A percentile compares a stretch with the other conserved stretches of the same genome.
Conservation (phyloP, 2,888 invertebrate species). For the Conops quadrifasciatus region DNA sequence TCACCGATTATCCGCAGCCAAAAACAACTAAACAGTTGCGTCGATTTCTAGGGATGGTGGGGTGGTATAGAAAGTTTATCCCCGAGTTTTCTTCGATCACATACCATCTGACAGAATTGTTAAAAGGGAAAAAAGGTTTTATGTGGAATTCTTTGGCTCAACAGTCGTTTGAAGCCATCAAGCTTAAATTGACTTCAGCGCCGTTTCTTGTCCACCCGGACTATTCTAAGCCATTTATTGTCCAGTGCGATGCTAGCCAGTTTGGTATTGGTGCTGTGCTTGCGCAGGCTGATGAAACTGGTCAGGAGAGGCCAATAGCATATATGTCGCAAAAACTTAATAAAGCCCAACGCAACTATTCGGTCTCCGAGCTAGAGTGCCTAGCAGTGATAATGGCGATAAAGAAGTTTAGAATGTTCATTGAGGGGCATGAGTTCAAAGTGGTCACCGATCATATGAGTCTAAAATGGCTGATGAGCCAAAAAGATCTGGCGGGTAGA, state of each 20-base stretch:
- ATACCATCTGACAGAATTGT: conserved; percentile 22
- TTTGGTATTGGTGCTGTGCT: conserved; percentile 34
- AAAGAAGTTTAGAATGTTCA: conserved; percentile 19
- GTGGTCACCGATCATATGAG: conserved; percentile 32
- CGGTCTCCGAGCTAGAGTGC: conserved; percentile 27
- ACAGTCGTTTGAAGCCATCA: not conserved
- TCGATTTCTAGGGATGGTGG: conserved; percentile 35
- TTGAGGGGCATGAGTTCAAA: conserved; percentile 23
- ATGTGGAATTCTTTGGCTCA: not conserved
- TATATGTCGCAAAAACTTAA: conserved; percentile 39
- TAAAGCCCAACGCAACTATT: conserved; percentile 30
- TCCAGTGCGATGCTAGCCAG: conserved; percentile 35
- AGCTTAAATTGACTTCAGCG: conserved; percentile 24
- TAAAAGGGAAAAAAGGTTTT: not conserved
- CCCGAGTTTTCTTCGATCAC: conserved; percentile 29
- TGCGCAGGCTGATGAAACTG: conserved; percentile 27
- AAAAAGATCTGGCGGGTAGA: conserved; percentile 18
- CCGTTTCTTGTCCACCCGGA: conserved; percentile 33
- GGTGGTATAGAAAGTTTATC: conserved; percentile 33
- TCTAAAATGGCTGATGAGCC: conserved; percentile 24
- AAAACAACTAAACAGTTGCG: conserved; percentile 24
- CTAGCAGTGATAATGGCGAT: conserved; percentile 30
- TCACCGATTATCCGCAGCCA: conserved; percentile 32
- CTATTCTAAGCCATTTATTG: conserved; percentile 21
- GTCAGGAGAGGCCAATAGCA: conserved; percentile 32